Conservation (phyloP, 2,797 vertebrate species). For the Falco concolor region DNA sequence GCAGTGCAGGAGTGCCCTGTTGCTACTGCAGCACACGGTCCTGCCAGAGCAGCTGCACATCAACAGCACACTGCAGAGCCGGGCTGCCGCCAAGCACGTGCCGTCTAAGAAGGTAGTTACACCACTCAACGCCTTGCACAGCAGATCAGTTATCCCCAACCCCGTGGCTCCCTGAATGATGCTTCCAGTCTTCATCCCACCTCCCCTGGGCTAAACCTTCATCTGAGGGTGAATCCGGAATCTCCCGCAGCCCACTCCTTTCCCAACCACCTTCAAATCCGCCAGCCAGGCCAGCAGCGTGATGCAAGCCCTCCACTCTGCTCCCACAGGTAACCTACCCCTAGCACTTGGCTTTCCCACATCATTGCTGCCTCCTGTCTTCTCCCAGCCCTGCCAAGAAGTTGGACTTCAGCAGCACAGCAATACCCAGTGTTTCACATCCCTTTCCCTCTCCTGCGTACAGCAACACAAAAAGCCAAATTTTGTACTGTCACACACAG, state of each 20-base stretch:
- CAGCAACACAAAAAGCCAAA: not conserved
- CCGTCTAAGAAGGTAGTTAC: not conserved
- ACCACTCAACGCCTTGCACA: not conserved
- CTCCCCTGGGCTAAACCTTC: not conserved
- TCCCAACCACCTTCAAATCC: not conserved
- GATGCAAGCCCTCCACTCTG: not conserved
- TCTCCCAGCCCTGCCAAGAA: not conserved
- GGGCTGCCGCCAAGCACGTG: accelerated
- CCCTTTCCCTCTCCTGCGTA: not conserved
- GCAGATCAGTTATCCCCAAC: not conserved
- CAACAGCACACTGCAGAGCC: accelerated
- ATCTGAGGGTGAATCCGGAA: not conserved
- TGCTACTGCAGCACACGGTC: not conserved
- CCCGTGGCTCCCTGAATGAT: not conserved
- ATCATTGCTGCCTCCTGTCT: not conserved
- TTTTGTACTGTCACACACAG: not conserved
- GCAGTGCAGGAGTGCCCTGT: not conserved
- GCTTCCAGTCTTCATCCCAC: not conserved
- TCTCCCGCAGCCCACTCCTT: not conserved
- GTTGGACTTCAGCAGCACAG: not conserved
- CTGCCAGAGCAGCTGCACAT: not conserved
- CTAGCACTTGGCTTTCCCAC: not conserved
- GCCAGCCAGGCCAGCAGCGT: not conserved
- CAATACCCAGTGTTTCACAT: not conserved
- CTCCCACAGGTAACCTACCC: not conserved